A percentile compares a stretch with the other conserved stretches of the same genome.
These are phyloP conservation scores for Eurypyga helias DNA, from an alignment of 2,113 vertebrate genomes.

Conservation along the genomic window DNA sequence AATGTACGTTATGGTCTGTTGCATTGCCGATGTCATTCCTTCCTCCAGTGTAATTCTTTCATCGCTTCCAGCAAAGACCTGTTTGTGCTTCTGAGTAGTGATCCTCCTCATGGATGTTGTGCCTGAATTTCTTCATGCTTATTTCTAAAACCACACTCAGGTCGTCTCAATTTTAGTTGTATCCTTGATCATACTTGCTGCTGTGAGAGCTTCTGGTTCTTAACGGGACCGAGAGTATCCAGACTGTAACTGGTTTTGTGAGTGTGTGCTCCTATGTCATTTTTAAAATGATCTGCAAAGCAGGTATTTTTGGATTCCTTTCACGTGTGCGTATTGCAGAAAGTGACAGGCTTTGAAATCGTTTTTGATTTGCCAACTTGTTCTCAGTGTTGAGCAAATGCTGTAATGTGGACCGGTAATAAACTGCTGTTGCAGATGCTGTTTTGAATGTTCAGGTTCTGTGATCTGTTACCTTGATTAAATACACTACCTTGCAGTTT, in stretches of 20 bases:
- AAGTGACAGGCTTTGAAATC: neutral
- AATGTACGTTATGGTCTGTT: neutral
- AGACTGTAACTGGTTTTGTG: neutral
- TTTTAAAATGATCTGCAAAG: neutral
- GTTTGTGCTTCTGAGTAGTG: neutral
- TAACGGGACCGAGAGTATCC: neutral
- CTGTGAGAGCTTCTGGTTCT: neutral
- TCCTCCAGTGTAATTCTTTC: neutral
- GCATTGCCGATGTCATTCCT: neutral
- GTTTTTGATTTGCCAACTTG: neutral
- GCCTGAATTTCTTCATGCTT: neutral
- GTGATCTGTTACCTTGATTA: neutral
- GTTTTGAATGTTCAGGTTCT: neutral
- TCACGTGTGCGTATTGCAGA: neutral
- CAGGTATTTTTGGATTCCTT: neutral
- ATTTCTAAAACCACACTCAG: neutral
- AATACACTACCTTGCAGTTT: neutral
- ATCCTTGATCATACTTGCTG: neutral
- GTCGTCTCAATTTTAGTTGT: neutral
- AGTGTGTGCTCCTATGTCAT: neutral
- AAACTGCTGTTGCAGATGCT: slow-evolving; percentile 18
- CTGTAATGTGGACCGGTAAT: neutral
- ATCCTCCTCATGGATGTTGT: neutral
- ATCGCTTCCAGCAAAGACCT: neutral
- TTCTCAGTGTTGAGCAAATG: slow-evolving; percentile 7